A percentile compares a stretch with the other conserved stretches of the same genome.
Conservation (phyloP, 2,113 vertebrate species). For the Anhinga rufa region DNA sequence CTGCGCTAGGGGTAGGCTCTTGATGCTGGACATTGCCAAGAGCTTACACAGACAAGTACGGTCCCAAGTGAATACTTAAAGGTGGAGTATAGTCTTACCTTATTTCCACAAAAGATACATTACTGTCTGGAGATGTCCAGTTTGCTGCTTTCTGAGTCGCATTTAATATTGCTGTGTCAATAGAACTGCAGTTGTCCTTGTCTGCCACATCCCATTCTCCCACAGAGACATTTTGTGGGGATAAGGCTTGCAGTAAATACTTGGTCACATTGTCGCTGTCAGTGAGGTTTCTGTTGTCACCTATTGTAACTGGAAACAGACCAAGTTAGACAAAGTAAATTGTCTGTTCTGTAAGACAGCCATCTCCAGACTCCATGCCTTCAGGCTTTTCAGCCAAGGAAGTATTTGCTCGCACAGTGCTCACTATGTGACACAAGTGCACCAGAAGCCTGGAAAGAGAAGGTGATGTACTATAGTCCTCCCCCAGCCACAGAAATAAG, state of each 20-base stretch:
- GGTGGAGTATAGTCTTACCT: constrained; percentile 4
- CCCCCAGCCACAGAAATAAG: neutral
- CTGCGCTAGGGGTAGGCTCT: neutral
- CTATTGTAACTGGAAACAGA: constrained; percentile 15
- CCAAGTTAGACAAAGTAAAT: neutral
- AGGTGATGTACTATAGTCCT: neutral
- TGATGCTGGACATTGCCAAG: neutral
- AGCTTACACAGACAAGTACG: neutral
- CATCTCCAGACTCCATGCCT: neutral
- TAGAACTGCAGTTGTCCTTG: accelerated
- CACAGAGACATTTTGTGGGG: accelerated
- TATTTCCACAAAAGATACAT: neutral
- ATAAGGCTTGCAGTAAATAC: neutral
- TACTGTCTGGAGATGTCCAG: neutral
- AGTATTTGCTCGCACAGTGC: neutral
- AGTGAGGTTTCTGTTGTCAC: neutral
- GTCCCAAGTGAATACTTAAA: neutral
- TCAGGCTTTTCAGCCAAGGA: neutral
- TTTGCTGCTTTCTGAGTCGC: accelerated
- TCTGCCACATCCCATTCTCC: neutral
- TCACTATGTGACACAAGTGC: accelerated
- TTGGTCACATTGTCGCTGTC: accelerated
- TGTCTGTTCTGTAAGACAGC: neutral
- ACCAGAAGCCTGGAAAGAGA: neutral
- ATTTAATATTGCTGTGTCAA: accelerated